These are phyloP conservation scores for Malurus elegans DNA, from an alignment of 2,113 vertebrate genomes.

Conservation along the genomic window DNA sequence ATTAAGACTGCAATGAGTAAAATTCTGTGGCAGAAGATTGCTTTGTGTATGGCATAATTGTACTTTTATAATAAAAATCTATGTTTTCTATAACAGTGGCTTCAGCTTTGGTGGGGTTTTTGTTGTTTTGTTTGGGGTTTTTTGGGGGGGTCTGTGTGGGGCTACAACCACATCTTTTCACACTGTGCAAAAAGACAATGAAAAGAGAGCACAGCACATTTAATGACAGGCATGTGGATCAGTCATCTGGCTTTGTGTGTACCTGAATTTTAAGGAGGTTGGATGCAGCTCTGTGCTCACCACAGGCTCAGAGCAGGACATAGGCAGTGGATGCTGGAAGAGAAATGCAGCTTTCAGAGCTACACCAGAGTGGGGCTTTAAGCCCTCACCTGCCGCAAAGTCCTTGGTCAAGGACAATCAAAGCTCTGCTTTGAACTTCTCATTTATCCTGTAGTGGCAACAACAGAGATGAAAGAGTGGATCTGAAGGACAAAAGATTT, in stretches of 20 bases:
- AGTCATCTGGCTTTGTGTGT: neutral
- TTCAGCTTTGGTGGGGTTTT: neutral
- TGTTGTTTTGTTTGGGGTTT: neutral
- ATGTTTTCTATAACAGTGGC: neutral
- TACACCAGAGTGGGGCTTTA: neutral
- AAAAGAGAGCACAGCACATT: neutral
- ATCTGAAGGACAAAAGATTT: constrained; percentile 3
- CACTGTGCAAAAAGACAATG: neutral
- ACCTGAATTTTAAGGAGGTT: constrained; percentile 1
- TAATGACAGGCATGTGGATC: neutral
- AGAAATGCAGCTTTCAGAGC: neutral
- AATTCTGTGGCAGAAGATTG: neutral
- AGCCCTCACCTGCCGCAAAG: constrained; percentile 33
- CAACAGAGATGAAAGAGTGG: neutral
- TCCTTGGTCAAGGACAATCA: constrained; percentile 48
- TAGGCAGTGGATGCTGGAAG: neutral
- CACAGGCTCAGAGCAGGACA: neutral
- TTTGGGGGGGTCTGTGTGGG: no score
- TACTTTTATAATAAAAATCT: constrained; percentile 48
- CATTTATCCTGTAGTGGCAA: neutral
- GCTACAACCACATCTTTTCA: neutral
- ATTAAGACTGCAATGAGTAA: neutral
- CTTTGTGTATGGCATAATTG: neutral
- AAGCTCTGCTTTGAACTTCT: neutral
- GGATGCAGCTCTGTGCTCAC: neutral